Percentiles rank a stretch among this genome's conserved stretches.
phyloP scores from a whole-genome alignment of 1,140 invertebrate species.

The Drosophila lacertosa region DNA sequence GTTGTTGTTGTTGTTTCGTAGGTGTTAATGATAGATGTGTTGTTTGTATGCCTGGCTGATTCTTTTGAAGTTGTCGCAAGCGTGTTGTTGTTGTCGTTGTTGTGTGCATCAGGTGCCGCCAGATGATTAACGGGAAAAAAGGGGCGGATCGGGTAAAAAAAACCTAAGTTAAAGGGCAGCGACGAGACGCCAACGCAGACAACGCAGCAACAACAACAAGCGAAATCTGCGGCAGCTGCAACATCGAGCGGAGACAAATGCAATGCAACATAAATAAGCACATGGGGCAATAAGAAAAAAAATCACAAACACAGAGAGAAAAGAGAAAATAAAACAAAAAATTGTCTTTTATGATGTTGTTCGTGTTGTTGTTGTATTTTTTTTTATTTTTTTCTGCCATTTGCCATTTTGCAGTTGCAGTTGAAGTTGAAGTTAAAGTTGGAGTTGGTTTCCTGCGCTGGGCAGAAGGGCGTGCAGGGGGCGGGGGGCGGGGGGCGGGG shows the following conservation, averaged over 20 bases:
- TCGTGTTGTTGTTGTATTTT: conserved; percentile 22
- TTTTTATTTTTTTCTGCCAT: conserved; percentile 41
- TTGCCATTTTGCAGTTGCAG: conserved; percentile 37
- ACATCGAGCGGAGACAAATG: conserved; percentile 24
- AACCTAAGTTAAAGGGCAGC: conserved; percentile 70
- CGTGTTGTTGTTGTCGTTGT: too few species aligned
- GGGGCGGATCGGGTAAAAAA: too few species aligned
- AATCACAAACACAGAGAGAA: conserved; percentile 4
- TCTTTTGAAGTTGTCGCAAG: conserved; percentile 41
- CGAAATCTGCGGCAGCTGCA: too few species aligned
- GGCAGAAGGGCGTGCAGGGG: conserved; percentile 10
- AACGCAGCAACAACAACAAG: conserved; percentile 13
- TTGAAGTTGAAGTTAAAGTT: conserved; percentile 33
- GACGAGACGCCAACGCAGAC: conserved; percentile 72
- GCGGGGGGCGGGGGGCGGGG: conserved; percentile 7
- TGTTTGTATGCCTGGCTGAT: conserved; percentile 10
- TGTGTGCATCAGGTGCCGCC: conserved; percentile 32
- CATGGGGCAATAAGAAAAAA: conserved; percentile 52
- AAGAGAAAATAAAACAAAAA: conserved; percentile 37
- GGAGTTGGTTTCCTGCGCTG: conserved; percentile 41
- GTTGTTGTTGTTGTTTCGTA: too few species aligned
- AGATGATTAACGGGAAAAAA: conserved; percentile 41
- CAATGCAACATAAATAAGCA: conserved; percentile 78
- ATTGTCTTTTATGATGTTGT: conserved; percentile 74
- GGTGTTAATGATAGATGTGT: conserved; percentile 32